Base-by-base conservation (phyloP, 2,113 vertebrate species). In the Antechinus stuartii region DNA sequence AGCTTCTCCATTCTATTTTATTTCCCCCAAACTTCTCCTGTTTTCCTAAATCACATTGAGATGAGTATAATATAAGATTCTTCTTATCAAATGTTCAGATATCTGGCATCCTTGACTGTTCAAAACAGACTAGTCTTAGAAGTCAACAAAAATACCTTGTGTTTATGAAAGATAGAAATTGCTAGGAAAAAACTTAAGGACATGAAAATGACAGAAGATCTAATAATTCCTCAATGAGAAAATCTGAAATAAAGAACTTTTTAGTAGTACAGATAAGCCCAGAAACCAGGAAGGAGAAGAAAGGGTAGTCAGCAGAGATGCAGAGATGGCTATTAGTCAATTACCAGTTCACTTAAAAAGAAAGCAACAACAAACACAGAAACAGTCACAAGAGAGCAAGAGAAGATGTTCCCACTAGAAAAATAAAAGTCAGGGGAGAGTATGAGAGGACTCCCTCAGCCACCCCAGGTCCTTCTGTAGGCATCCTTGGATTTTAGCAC, bases 241-340 rank as follows among this genome's bases (percentile, higher is more conserved):
- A 76, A n/a, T 12, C 30, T 76, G 12, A n/a, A 76, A 12, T 16
- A 76, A n/a, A 76, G 61, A 76, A 30, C 14, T 76, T 76, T 76
- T 76, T 76, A 76, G 12, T 35, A 12, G 5, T 12, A n/a, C 30
- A 76, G 35, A 76, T 3, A 76, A 76, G 14, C 35, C 30, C n/a
- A 90, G 50, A 93, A 89, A 89, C 55, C 56, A 90, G 55, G 23
- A 91, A 93, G 49, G 55, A 91, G 47, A 91, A 1, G 23, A 47
- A 95, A 91, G 68, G 61, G 91, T n/a, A 92, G 24, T 25, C 93
- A 23, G 26, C 25, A 89, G 90, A 89, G 54, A 46, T 90, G 0
- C 91, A 92, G 35, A 96, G 92, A 47, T 91, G 94, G 22, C 30
- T 94, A 0, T 68, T 93, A 61, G 53, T 93, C 91, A 91, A 92